These are phyloP conservation scores for Podarcis lilfordi DNA, from an alignment of 2,797 vertebrate genomes.

Conservation along the genomic window DNA sequence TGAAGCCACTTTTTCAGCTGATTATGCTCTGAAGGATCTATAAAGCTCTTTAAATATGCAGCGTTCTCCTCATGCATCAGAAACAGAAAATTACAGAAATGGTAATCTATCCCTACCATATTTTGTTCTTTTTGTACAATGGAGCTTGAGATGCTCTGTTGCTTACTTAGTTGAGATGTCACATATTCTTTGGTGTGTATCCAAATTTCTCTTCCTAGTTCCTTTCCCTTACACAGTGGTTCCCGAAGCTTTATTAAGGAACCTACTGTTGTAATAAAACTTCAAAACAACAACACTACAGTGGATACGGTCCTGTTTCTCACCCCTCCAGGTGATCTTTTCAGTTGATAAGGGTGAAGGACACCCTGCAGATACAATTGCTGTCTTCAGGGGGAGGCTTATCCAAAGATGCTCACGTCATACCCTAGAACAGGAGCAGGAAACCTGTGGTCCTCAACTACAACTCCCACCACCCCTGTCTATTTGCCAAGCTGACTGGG, in stretches of 20 bases:
- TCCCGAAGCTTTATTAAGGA: neutral
- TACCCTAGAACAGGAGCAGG: neutral
- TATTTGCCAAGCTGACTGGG: too few species aligned
- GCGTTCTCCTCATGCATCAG: neutral
- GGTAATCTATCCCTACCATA: neutral
- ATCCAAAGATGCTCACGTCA: too few species aligned
- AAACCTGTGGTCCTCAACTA: neutral
- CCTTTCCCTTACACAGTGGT: neutral
- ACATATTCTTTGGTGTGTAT: neutral
- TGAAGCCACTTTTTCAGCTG: neutral
- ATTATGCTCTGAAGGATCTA: neutral
- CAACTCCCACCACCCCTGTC: too few species aligned
- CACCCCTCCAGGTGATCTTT: too few species aligned
- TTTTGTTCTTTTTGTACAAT: neutral
- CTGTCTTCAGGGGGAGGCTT: too few species aligned
- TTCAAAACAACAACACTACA: too few species aligned
- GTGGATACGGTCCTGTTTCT: too few species aligned
- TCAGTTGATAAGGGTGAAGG: too few species aligned
- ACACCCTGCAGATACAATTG: too few species aligned
- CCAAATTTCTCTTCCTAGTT: neutral
- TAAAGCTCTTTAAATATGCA: neutral
- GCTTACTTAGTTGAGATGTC: neutral
- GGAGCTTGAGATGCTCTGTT: too few species aligned
- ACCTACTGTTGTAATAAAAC: neutral
- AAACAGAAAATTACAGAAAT: neutral